Percentiles rank a stretch among this genome's conserved stretches.
Conservation (phyloP, 1,140 invertebrate genomes). For the Apis cerana region DNA sequence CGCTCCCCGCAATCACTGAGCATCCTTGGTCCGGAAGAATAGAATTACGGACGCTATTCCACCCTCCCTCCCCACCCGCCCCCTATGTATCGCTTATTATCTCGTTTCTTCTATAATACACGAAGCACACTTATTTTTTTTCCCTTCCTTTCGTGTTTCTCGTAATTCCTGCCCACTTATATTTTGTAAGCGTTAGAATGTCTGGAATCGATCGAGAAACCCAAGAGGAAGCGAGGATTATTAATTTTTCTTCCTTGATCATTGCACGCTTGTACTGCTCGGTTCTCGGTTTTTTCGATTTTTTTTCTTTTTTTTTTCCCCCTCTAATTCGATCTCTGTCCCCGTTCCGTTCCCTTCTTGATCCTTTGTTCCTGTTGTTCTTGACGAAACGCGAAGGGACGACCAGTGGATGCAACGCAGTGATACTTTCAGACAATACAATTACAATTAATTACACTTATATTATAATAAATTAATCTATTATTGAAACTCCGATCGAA, state of each 20-base stretch:
- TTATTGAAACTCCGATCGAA: conserved; percentile 75
- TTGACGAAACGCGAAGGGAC: conserved; percentile 45
- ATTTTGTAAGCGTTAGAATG: conserved; percentile 67
- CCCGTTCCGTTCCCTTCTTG: conserved; percentile 21
- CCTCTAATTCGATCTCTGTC: background rate
- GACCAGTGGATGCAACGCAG: conserved; percentile 77
- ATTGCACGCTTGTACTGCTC: background rate
- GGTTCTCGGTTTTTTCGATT: background rate
- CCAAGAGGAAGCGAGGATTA: conserved; percentile 14
- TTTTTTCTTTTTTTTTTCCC: background rate
- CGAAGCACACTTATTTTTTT: no score
- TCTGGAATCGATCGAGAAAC: conserved; percentile 26
- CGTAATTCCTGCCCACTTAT: conserved; percentile 56
- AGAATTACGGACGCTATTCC: background rate
- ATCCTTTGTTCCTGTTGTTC: background rate
- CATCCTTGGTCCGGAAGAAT: conserved; percentile 72
- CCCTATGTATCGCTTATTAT: background rate
- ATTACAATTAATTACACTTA: conserved; percentile 79
- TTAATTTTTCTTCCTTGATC: background rate
- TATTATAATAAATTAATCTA: conserved; percentile 78
- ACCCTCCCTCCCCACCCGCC: background rate
- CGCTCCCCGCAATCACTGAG: conserved; percentile 75
- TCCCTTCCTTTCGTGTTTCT: conserved; percentile 23
- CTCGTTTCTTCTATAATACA: background rate
- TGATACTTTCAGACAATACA: conserved; percentile 81